These are phyloP conservation scores for Graphium colonna DNA, from an alignment of 2,888 invertebrate species.

Conservation along the genomic window DNA sequence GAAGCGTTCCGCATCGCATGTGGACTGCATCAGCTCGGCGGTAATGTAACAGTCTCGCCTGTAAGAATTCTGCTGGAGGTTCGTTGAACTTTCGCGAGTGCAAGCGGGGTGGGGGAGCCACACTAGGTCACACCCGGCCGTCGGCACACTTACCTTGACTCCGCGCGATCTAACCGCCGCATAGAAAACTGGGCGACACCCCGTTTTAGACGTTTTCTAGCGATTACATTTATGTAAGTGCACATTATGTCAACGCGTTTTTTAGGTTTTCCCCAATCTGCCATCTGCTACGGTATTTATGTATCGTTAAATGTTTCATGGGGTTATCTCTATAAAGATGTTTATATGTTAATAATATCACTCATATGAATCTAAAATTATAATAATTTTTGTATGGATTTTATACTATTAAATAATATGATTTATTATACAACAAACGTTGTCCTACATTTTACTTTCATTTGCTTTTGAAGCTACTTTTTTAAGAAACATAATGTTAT, in stretches of 20 bases:
- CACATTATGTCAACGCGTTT: conserved; percentile 27
- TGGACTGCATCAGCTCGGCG: conserved; percentile 71
- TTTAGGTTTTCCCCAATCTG: conserved; percentile 13
- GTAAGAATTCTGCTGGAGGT: conserved; percentile 75
- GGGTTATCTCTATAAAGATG: too few species aligned
- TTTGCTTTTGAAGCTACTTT: too few species aligned
- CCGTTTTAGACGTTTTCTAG: conserved; percentile 44
- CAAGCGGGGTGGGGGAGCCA: conserved; percentile 71
- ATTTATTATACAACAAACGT: too few species aligned
- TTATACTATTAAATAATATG: too few species aligned
- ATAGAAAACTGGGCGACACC: conserved; percentile 69
- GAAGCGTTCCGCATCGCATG: conserved; percentile 23
- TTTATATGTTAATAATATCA: too few species aligned
- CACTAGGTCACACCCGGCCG: conserved; percentile 77
- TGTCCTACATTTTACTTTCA: too few species aligned
- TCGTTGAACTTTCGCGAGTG: conserved; percentile 78
- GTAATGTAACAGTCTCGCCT: conserved; percentile 76
- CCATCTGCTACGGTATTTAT: too few species aligned
- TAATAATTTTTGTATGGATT: too few species aligned
- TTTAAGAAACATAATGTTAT: too few species aligned
- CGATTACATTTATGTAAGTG: conserved; percentile 43
- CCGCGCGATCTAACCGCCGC: conserved; percentile 51
- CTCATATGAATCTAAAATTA: too few species aligned
- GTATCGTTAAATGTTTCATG: too few species aligned
- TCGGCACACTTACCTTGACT: conserved; percentile 80